phyloP scores from a whole-genome alignment of 2,797 vertebrate species.

The Hemitrygon akajei region DNA sequence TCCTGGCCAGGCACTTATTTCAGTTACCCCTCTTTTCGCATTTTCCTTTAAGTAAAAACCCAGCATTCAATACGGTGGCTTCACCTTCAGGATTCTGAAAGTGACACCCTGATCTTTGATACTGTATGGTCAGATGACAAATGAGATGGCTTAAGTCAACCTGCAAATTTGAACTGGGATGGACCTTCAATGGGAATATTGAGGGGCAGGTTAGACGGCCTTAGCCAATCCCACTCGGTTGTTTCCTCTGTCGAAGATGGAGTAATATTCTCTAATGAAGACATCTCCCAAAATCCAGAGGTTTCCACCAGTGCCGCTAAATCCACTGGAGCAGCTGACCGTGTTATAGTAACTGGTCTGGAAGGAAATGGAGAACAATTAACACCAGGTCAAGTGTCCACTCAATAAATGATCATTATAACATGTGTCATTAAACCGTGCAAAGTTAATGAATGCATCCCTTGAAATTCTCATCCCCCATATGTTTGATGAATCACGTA shows the following conservation, averaged over 20 bases:
- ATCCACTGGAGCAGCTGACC: neutral
- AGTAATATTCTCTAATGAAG: slow-evolving; percentile 62
- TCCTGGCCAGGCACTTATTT: neutral
- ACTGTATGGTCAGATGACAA: neutral
- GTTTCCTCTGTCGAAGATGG: slow-evolving; percentile 56
- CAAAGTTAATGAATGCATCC: neutral
- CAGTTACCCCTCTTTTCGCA: neutral
- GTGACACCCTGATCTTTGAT: neutral
- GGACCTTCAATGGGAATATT: neutral
- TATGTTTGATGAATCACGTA: slow-evolving; percentile 38
- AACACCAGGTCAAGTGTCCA: neutral
- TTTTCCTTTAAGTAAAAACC: neutral
- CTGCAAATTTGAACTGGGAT: neutral
- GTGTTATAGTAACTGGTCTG: accelerated
- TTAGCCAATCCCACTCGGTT: slow-evolving; percentile 55
- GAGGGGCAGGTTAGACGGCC: slow-evolving; percentile 39
- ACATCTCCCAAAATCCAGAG: slow-evolving; percentile 64
- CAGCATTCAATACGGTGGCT: neutral
- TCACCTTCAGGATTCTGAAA: neutral
- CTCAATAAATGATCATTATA: neutral
- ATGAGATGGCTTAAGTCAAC: neutral
- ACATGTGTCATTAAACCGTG: neutral
- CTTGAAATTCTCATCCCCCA: too few species aligned
- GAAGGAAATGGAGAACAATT: neutral
- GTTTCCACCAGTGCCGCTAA: slow-evolving; percentile 15